phyloP scores from a whole-genome alignment of 2,113 vertebrate genomes.

The Cynocephalus volans region DNA sequence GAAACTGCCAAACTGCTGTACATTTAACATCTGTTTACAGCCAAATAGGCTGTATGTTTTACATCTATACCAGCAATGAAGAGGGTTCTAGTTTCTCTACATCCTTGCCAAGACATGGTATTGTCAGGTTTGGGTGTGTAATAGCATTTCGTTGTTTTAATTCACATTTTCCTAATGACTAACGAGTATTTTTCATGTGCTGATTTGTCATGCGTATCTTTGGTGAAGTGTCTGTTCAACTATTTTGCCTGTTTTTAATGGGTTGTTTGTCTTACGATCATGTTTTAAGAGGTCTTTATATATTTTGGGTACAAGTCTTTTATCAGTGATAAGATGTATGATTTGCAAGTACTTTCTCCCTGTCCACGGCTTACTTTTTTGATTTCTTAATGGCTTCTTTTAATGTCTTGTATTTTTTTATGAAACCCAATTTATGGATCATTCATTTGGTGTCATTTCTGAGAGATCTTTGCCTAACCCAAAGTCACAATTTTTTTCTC shows the following conservation, averaged over 20 bases:
- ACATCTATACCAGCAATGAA: background rate
- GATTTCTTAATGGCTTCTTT: background rate
- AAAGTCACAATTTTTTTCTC: background rate
- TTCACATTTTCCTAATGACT: conserved; percentile 54
- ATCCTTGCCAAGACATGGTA: background rate
- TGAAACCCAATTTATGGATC: background rate
- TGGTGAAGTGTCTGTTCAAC: background rate
- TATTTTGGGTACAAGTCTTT: background rate
- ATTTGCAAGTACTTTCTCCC: background rate
- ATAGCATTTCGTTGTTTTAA: conserved; percentile 31
- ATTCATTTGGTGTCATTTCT: background rate
- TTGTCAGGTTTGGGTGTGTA: background rate
- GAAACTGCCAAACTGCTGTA: background rate
- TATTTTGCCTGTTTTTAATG: background rate
- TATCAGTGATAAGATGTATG: background rate
- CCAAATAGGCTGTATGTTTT: background rate
- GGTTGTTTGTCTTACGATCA: background rate
- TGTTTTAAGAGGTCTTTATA: conserved; percentile 28
- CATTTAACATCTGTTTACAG: no score
- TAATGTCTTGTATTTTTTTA: background rate
- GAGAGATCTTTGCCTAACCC: background rate
- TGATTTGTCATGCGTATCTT: background rate
- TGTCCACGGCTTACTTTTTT: background rate
- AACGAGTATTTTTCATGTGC: background rate
- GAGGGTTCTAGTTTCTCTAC: background rate